Evolutionary conservation across 2,113 vertebrate genomes (phyloP).

Genomic region (Camelus dromedarius): DNA sequence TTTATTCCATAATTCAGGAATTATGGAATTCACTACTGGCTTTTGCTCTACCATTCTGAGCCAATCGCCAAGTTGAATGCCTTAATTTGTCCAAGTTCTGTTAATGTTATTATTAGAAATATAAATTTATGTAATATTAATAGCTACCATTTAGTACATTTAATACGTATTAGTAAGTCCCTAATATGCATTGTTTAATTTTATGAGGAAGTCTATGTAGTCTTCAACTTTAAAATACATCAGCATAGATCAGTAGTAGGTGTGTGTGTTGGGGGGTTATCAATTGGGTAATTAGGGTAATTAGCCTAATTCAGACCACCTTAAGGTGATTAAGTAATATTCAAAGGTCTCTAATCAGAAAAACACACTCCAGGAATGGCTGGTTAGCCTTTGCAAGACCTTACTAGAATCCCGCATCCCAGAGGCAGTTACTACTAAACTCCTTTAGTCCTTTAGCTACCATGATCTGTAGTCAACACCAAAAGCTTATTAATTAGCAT

Average conservation of each 20-base stretch:
- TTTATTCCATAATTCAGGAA: background rate
- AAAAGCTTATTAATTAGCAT: background rate
- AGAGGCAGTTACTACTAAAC: constrained; percentile 1
- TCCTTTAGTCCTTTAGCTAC: background rate
- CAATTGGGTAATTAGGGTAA: background rate
- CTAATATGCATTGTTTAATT: constrained; percentile 1
- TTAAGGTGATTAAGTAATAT: background rate
- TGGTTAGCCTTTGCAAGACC: background rate
- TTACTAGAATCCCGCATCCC: background rate
- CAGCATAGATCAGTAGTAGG: background rate
- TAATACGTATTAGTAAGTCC: background rate
- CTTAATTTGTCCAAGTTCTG: background rate
- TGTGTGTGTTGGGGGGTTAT: background rate
- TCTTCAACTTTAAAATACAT: constrained; percentile 31
- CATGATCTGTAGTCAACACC: background rate
- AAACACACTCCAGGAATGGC: background rate
- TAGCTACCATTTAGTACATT: background rate
- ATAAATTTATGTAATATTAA: background rate
- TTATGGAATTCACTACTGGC: background rate
- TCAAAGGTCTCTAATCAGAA: background rate
- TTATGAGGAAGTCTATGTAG: background rate
- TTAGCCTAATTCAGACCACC: constrained; percentile 23
- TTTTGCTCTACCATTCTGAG: background rate
- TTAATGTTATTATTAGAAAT: background rate
- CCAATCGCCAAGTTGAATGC: background rate